Evolutionary conservation across 2,797 vertebrate genomes (phyloP), one percentile per base, ranked within the genome.

Genomic region (Gymnoscopelus microlampas): DNA sequence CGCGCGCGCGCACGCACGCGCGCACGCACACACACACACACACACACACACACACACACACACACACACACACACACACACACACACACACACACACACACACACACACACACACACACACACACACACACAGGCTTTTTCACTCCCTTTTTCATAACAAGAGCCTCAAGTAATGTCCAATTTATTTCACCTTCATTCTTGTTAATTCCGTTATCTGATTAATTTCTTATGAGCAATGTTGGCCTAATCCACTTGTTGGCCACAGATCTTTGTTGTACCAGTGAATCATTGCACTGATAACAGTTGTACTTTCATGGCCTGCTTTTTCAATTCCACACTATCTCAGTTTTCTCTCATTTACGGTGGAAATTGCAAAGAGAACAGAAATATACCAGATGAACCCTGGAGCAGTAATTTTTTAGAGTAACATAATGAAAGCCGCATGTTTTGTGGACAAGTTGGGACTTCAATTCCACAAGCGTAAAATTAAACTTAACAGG

Each of bases 161-260:
- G 19, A 4, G 82, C 81, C 82, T 73, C 60, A 78, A 85, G 86
- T 79, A 65, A 76, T 74, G 77, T 82, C 80, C 77, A 66, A 79
- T 80, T 77, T 73, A 59, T 68, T 60, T 57, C 60, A 55, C 72
- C 71, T 73, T 71, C 72, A 63, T 74, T 76, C 74, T 44, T 61
- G 70, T 66, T 88, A 84, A 88, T 86, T 88, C 82, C 79, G 87
- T 90, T 89, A 88, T 81, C 69, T 75, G 82, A 89, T 87, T 85
- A 82, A 87, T 90, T 83, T 83, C 80, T 87, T 82, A 82, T 79
- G 79, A 88, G 82, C 79, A 71, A 78, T 71, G 77, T 81, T 23
- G 79, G 81, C 79, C 71, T 89, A 86, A 90, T 90, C 85, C 81
- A 89, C 86, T 87, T 87, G 77, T 78, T 87, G 80, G 71, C 87